Conservation (phyloP, 2,797 vertebrate genomes). For the Nasua narica region DNA sequence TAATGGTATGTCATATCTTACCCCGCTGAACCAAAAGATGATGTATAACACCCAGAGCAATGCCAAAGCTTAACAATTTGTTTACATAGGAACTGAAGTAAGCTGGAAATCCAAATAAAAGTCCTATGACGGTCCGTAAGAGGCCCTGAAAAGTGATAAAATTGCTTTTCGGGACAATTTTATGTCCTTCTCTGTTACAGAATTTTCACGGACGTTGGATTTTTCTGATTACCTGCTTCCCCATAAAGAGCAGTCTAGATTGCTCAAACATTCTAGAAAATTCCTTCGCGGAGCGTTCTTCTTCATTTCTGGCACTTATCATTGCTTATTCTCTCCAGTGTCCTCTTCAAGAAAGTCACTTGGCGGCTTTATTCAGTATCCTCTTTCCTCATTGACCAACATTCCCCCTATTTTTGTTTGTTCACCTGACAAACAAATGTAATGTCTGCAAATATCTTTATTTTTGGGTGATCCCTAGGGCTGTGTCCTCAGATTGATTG, state of each 20-base stretch:
- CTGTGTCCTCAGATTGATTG: neutral
- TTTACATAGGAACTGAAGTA: neutral
- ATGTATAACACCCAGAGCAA: neutral
- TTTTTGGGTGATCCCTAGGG: neutral
- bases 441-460: neutral
- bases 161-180: neutral
- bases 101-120: neutral
- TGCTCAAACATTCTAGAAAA: neutral
- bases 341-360: neutral
- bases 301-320: neutral
- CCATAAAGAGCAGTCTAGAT: neutral
- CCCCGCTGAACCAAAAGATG: neutral
- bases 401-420: neutral
- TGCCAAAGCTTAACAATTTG: neutral
- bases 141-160: neutral
- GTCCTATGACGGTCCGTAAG: neutral
- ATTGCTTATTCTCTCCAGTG: neutral
- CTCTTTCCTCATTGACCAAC: neutral
- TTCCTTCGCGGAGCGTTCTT: rapidly evolving
- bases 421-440: neutral
- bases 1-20: neutral
- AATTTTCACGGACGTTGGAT: neutral
- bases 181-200: neutral
- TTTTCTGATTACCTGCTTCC: neutral
- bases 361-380: neutral